Conservation (phyloP, 2,888 invertebrate genomes). For the Caenorhabditis imperialis region DNA sequence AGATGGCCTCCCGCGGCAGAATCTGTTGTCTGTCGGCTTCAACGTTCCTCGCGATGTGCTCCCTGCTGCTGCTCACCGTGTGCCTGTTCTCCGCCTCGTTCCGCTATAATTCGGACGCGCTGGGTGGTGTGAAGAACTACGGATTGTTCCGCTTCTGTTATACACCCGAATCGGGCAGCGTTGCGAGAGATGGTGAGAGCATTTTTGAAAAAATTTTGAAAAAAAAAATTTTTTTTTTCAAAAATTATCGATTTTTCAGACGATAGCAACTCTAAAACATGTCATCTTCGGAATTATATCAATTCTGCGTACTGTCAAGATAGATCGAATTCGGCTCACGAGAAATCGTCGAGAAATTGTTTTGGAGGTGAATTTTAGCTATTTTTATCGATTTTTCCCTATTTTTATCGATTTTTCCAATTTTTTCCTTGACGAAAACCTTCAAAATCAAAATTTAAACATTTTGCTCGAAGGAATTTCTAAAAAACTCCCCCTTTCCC, state of each 20-base stretch:
- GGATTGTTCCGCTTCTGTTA: conserved; percentile 67
- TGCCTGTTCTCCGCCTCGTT: conserved; percentile 59
- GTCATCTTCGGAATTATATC: conserved; percentile 53
- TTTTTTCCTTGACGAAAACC: neutral
- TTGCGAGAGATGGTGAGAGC: conserved; percentile 38
- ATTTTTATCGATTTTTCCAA: no score
- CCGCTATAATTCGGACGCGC: conserved; percentile 50
- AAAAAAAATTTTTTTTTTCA: neutral
- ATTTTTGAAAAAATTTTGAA: neutral
- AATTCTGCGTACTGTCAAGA: conserved; percentile 41
- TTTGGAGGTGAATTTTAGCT: conserved; percentile 43
- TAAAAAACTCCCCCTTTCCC: no score
- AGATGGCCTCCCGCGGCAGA: conserved; percentile 40
- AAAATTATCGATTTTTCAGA: conserved; percentile 22
- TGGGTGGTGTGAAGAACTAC: conserved; percentile 53
- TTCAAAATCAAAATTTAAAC: neutral
- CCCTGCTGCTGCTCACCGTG: conserved; percentile 43
- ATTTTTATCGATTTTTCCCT: no score
- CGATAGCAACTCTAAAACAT: conserved; percentile 48
- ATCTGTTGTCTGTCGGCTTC: conserved; percentile 44
- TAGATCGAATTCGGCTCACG: conserved; percentile 2
- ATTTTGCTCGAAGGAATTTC: no score
- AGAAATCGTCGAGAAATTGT: conserved; percentile 45
- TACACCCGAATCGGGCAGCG: conserved; percentile 36
- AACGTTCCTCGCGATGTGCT: conserved; percentile 28